These are phyloP conservation scores for Mystacornis crossleyi DNA, from an alignment of 2,113 vertebrate genomes.

Conservation along the genomic window DNA sequence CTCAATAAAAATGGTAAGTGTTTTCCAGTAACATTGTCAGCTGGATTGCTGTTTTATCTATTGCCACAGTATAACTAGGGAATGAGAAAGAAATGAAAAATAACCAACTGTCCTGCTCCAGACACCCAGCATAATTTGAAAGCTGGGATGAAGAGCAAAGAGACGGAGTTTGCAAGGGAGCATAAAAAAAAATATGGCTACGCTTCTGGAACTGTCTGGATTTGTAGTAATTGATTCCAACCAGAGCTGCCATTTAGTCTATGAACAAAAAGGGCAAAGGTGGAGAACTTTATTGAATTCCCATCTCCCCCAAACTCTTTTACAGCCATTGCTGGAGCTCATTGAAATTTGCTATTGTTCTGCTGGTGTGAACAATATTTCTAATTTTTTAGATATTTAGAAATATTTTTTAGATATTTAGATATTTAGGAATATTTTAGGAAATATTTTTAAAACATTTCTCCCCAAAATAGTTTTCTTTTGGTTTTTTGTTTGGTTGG, in stretches of 20 bases:
- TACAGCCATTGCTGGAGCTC: background rate
- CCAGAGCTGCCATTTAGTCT: background rate
- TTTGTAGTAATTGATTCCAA: background rate
- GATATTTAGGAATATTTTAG: no score
- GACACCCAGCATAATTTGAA: background rate
- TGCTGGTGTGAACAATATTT: background rate
- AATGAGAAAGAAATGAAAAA: background rate
- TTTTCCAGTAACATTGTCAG: background rate
- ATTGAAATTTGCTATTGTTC: background rate
- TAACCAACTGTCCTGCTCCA: background rate
- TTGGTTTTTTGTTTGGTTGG: background rate
- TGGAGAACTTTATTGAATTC: background rate
- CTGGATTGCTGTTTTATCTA: background rate
- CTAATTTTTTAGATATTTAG: no score
- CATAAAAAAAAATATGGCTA: background rate
- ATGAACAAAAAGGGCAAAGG: background rate
- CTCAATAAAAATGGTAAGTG: background rate
- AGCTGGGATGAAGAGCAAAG: background rate
- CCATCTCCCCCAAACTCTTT: background rate
- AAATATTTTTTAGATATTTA: no score
- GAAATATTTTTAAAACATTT: background rate
- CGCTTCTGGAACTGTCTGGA: background rate
- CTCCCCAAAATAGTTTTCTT: fast-evolving
- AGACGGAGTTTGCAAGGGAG: background rate
- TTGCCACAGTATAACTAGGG: background rate